phyloP scores from a whole-genome alignment of 2,888 invertebrate genomes.

The Tribolium freemani region DNA sequence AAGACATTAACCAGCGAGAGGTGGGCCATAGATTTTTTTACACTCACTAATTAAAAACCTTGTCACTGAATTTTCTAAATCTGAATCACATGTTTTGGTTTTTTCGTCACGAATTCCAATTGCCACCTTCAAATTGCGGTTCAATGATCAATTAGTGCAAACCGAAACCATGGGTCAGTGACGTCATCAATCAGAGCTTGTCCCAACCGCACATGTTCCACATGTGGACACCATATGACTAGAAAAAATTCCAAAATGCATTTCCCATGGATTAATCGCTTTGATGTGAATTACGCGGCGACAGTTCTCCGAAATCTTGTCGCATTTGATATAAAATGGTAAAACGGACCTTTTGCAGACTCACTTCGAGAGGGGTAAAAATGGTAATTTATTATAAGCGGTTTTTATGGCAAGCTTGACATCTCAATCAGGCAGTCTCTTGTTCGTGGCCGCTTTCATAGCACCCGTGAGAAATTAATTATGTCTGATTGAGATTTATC shows the following conservation, averaged over 20 bases:
- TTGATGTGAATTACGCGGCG: conserved; percentile 14
- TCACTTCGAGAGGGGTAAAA: conserved; percentile 56
- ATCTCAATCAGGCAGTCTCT: conserved; percentile 65
- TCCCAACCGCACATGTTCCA: conserved; percentile 50
- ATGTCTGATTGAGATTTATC: conserved; percentile 64
- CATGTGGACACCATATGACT: conserved; percentile 60
- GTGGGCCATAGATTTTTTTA: conserved; percentile 24
- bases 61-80: conserved; percentile 9
- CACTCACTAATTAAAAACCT: conserved; percentile 27
- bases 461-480: conserved; percentile 66
- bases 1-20: conserved; percentile 13
- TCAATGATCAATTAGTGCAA: conserved; percentile 41
- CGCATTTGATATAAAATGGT: neutral
- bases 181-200: conserved; percentile 61
- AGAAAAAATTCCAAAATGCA: conserved; percentile 41
- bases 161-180: conserved; percentile 59
- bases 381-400: conserved; percentile 65
- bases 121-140: conserved; percentile 11
- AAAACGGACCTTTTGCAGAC: neutral
- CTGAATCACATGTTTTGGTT: conserved; percentile 1
- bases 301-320: neutral
- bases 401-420: conserved; percentile 63
- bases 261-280: conserved; percentile 49
- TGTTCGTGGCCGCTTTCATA: conserved; percentile 64
- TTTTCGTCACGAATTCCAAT: neutral